Evolutionary conservation across 1,140 invertebrate species (phyloP), one percentile per base, ranked within the genome.

Genomic region (Drosophila gunungcola): DNA sequence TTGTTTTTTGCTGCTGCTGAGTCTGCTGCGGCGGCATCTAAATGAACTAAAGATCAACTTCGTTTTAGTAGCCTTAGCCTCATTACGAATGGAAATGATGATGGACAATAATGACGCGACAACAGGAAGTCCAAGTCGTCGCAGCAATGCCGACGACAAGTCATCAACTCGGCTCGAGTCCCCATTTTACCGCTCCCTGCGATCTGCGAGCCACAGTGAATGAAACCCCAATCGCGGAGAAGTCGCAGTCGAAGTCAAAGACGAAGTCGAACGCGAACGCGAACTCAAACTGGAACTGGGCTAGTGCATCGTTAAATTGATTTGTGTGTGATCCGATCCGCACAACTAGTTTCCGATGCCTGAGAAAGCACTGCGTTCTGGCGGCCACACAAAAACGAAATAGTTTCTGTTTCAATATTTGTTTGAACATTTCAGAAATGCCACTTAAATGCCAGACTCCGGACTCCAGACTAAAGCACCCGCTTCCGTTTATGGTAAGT

Each of bases 31-130:
- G 77, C 84, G 84, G 84, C 84, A 88, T 88, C 84, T 89, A 88
- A 88, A 88, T 88, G 84, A 88, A 88, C 85, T 89, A 68, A 57
- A 84, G 77, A 88, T 89, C 80, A 63, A 88, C 80, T 88, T 80
- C 76, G 82, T 77, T 89, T 90, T 78, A 80, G 85, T 72, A 89
- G 84, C 84, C 80, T 74, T 79, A 79, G 85, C 85, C 85, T 89
- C 84, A 89, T 89, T 89, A 89, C 84, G 84, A 89, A 89, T 89
- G 84, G 84, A 89, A 89, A 89, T 89, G 84, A 89, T 89, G 84
- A 89, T 89, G 85, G 84, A 89, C 84, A 89, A 89, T 89, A 89
- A 89, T 90, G 84, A 89, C 85, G 84, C 84, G 84, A 89, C 84
- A 89, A 89, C 84, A 89, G 84, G 84, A 89, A 89, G 84, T 89